These are phyloP conservation scores for Xiphorhynchus elegans DNA, from an alignment of 2,113 vertebrate species.

Conservation along the genomic window DNA sequence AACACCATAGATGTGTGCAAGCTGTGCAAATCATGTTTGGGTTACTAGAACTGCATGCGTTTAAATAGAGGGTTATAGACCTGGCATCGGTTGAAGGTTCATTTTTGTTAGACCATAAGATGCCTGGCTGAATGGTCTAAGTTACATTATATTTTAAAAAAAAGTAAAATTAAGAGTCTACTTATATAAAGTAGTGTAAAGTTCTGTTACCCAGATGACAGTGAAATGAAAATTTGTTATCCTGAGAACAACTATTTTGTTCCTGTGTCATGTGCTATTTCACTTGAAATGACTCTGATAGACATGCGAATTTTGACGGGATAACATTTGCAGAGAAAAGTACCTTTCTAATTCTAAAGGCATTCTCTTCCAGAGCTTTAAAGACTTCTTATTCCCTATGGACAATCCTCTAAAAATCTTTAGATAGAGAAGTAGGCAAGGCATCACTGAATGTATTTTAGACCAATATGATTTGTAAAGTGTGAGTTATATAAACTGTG, in stretches of 20 bases:
- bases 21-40: neutral
- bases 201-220: neutral
- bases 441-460: neutral
- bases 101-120: neutral
- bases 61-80: neutral
- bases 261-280: neutral
- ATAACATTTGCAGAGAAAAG: neutral
- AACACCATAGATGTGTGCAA: accelerated
- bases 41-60: neutral
- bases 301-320: neutral
- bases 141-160: neutral
- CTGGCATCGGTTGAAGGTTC: neutral
- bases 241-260: neutral
- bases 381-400: neutral
- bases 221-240: neutral
- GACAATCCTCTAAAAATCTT: neutral
- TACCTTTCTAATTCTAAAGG: neutral
- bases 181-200: neutral
- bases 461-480: neutral
- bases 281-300: neutral
- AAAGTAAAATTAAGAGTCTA: neutral
- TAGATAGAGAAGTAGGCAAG: neutral
- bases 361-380: neutral
- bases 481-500: neutral
- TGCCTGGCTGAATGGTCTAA: neutral